Evolutionary conservation across 2,113 vertebrate species (phyloP).

Genomic region (Tauraco erythrolophus): DNA sequence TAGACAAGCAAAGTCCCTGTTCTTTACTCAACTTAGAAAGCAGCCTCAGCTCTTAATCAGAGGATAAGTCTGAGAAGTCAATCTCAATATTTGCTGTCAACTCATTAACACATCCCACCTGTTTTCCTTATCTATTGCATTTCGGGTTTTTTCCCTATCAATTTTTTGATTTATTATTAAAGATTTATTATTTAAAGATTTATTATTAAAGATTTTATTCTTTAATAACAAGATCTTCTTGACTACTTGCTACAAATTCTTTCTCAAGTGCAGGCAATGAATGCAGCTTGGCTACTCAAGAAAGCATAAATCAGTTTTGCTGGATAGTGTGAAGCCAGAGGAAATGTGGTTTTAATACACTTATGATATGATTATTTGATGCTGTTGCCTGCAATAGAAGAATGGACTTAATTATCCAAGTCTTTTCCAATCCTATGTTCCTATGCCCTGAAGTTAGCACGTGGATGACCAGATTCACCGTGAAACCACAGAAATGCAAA

Average conservation of each 20-base stretch:
- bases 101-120: neutral
- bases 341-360: neutral
- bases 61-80: neutral
- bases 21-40: neutral
- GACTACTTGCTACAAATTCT: neutral
- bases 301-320: constrained; percentile 10
- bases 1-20: neutral
- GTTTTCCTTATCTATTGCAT: neutral
- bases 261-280: neutral
- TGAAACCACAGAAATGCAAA: neutral
- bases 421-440: neutral
- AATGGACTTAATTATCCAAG: neutral
- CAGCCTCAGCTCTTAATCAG: neutral
- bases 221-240: neutral
- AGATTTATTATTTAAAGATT: too few relatives aligned
- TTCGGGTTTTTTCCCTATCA: neutral
- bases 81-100: neutral
- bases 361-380: neutral
- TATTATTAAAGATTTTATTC: neutral
- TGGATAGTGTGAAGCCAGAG: neutral
- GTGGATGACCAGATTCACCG: neutral
- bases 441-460: neutral
- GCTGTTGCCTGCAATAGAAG: constrained; percentile 1
- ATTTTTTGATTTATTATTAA: too few relatives aligned
- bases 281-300: neutral